A percentile compares a stretch with the other conserved stretches of the same genome.
Evolutionary conservation across 2,797 vertebrate species (phyloP).

Genomic region (Malacoctenus gilli): DNA sequence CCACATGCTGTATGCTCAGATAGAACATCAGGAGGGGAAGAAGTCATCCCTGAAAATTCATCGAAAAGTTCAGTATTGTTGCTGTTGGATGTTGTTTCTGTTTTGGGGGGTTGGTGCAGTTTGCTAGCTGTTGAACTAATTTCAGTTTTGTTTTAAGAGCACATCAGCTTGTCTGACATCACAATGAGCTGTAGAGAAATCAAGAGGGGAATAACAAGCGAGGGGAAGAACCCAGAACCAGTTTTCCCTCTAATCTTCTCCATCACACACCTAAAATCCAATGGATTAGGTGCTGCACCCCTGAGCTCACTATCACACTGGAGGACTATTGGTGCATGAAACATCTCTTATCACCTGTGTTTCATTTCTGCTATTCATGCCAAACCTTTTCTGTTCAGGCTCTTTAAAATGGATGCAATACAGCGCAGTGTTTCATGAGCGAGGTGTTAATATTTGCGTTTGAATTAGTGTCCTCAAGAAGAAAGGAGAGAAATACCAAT

Average conservation of each 20-base stretch:
- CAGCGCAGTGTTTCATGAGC: conserved; percentile 14
- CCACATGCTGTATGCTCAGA: conserved; percentile 14
- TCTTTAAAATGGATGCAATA: conserved; percentile 40
- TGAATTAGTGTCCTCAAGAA: conserved; percentile 28
- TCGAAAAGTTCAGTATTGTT: conserved; percentile 16
- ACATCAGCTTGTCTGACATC: conserved; percentile 64
- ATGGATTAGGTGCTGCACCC: conserved; percentile 69
- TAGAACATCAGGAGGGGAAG: conserved; percentile 5
- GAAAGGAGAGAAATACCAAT: background rate
- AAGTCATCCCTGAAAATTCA: conserved; percentile 15
- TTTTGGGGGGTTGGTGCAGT: conserved; percentile 10
- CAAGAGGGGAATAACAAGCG: conserved; percentile 66
- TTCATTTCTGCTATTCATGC: conserved; percentile 69
- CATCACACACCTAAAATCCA: conserved; percentile 74
- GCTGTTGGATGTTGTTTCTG: conserved; percentile 22
- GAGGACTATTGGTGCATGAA: conserved; percentile 68
- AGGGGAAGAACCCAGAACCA: conserved; percentile 29
- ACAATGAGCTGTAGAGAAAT: conserved; percentile 47
- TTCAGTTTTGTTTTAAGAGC: conserved; percentile 50
- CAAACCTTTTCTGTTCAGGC: conserved; percentile 39
- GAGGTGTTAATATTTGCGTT: conserved; percentile 27
- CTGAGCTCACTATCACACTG: conserved; percentile 67
- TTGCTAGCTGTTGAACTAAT: conserved; percentile 9
- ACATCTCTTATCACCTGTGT: conserved; percentile 75
- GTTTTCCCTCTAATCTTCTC: conserved; percentile 75